Conservation (phyloP, 2,797 vertebrate species). For the Saxicola maurus region DNA sequence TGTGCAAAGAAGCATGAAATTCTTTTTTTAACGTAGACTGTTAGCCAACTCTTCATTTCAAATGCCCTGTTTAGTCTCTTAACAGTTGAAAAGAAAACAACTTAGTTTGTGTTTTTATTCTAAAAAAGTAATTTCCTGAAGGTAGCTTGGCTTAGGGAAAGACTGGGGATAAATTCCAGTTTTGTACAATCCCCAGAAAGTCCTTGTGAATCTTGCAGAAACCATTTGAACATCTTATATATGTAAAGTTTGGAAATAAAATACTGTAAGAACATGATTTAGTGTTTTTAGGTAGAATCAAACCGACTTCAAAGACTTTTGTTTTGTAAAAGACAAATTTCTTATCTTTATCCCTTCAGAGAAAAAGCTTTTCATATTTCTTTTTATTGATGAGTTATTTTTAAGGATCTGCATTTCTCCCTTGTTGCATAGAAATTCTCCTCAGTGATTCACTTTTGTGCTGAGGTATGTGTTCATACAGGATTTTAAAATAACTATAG, state of each 20-base stretch:
- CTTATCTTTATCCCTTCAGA: not conserved
- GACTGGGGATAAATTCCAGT: not conserved
- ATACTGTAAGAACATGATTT: not conserved
- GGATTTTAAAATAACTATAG: not conserved
- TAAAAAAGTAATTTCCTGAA: conserved; percentile 1
- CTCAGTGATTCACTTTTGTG: not conserved
- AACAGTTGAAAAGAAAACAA: not conserved
- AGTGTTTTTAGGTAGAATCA: not conserved
- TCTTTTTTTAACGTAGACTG: not conserved
- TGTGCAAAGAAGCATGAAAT: not conserved
- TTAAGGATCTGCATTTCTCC: not conserved
- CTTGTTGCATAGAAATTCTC: not conserved
- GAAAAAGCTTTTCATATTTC: not conserved
- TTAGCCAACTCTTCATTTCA: conserved; percentile 13
- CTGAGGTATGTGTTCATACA: not conserved
- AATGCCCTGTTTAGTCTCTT: not conserved
- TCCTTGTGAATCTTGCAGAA: not conserved
- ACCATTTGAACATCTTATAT: not conserved
- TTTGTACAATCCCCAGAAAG: not conserved
- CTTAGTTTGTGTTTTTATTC: not conserved
- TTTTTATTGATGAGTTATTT: not conserved
- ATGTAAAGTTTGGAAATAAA: conserved; percentile 22
- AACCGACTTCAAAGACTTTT: not conserved
- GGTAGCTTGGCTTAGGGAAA: not conserved
- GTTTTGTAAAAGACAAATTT: not conserved